A percentile compares a stretch with the other conserved stretches of the same genome.
Conservation (phyloP, 2,797 vertebrate genomes). For the Acanthopagrus latus region DNA sequence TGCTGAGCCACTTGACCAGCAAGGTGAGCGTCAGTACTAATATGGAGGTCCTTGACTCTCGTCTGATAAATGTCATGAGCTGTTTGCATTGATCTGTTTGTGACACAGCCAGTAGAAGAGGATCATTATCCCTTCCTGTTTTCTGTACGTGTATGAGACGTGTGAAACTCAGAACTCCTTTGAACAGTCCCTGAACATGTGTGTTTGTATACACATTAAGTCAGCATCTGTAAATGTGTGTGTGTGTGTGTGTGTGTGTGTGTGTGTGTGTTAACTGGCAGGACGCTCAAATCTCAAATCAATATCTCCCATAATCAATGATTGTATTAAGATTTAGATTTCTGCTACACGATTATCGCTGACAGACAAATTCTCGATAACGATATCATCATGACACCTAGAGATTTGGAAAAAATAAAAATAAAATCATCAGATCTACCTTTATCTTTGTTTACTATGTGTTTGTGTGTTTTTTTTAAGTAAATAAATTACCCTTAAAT, state of each 20-base stretch:
- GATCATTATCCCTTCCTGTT: constrained; percentile 52
- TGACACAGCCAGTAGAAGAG: constrained; percentile 59
- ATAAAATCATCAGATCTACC: no score
- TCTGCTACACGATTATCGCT: no score
- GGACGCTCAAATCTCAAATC: constrained; percentile 4
- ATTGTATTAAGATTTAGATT: background rate
- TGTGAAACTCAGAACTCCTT: constrained; percentile 13
- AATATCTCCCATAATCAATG: constrained; percentile 19
- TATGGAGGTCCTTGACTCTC: constrained; percentile 77
- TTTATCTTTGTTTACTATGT: no score
- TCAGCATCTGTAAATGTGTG: constrained; percentile 9
- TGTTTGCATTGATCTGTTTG: constrained; percentile 81
- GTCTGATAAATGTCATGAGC: constrained; percentile 83
- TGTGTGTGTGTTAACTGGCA: background rate
- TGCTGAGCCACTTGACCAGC: constrained; percentile 69
- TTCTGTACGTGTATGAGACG: constrained; percentile 26
- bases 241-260: constrained; percentile 3
- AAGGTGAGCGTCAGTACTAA: constrained; percentile 73
- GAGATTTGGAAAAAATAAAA: no score
- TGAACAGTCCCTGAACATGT: constrained; percentile 2
- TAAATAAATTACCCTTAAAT: no score
- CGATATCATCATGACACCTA: no score
- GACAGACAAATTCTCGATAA: no score
- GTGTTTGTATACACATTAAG: background rate
- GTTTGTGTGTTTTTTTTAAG: no score